Base-by-base conservation (phyloP, 2,113 vertebrate genomes). In the Corapipo altera region DNA sequence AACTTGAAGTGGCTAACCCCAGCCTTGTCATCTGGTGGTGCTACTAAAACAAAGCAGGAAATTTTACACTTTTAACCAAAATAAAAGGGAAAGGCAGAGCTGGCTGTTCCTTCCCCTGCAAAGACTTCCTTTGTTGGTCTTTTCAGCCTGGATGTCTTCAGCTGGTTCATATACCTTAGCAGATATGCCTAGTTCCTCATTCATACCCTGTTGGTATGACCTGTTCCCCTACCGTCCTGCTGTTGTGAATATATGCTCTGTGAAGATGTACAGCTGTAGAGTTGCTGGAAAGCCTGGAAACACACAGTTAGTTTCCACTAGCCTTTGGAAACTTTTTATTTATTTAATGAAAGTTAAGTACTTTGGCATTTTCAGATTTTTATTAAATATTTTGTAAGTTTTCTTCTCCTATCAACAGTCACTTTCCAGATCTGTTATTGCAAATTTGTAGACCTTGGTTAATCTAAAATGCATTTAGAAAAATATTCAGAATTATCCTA, bases 381-480 rank as follows among this genome's bases (percentile, higher is more conserved):
- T 39, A 44, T 76, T 73, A 54, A 51, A 79, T 26, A 33, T 44
- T 89, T 91, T 89, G 27, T 69, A 71, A 79, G 44, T 77, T 66
- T 72, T 58, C 20, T 43, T 66, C 87, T 74, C 32, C 64, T 78
- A 90, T 62, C 66, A 87, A 35, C 33, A 78, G 61, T 62, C 55
- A 84, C 58, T 95, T 86, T 66, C 37, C 43, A 92, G 85, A 93
- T 61, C 23, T 74, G 28, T 76, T 91, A 61, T 26, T 89, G 82
- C 51, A 86, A 74, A 89, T 94, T 58, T 67, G 35, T 49, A 86
- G 69, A 59, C 55, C 93, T 30, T 15, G 12, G 27, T 82, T 89
- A 85, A 76, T 73, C 43, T 58, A 77, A 96, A 94, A 89, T 61
- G 18, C n/a, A 73, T 72, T 74, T 79, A 81, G 70, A 58, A 93